Base-by-base conservation (phyloP, 2,888 invertebrate species). In the Timema podura region DNA sequence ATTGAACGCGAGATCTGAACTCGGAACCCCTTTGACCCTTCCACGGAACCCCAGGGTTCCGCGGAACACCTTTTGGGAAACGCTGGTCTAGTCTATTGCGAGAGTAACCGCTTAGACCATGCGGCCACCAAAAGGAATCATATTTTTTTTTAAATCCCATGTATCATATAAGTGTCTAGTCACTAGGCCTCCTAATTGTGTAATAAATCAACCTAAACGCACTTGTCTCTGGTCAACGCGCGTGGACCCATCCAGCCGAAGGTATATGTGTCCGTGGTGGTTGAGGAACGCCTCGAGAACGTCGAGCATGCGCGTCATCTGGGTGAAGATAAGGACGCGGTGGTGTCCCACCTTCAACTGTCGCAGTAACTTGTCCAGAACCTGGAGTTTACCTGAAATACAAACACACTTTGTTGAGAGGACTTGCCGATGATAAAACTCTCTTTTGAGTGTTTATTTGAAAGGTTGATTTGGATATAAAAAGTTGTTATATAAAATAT, bases 291-390 rank as follows among this genome's bases (percentile, higher is more conserved):
- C 91, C 84, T 99, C 99, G 59, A 99, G 86, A 73, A 99, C 95
- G 83, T 99, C 98, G 78, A 99, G 85, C 96, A 99, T 98, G 81
- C 93, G 91, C 13, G 98, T 97, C 99, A 99, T 99, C 85, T 99
- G 99, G 30, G 99, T 98, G 84, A 99, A 99, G 77, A 99, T 93
- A 48, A 99, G 86, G 74, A 93, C 98, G 75, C 98, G 87, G 83
- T 99, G 98, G 68, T 88, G 88, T 69, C 87, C 95, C 30, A 85
- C 83, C 82, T 94, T 95, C 64, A 99, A 84, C 76, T 89, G 86
- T 66, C 95, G 88, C 77, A 99, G 84, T 73, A 99, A 85, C 68
- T 84, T 83, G 81, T 93, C 93, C 77, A 98, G 82, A 16, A 92
- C 91, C 84, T 98, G 98, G 75, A 98, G 84, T 84, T 98, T 98